Base-by-base conservation (phyloP, 2,113 vertebrate species). In the Dromaius novaehollandiae region DNA sequence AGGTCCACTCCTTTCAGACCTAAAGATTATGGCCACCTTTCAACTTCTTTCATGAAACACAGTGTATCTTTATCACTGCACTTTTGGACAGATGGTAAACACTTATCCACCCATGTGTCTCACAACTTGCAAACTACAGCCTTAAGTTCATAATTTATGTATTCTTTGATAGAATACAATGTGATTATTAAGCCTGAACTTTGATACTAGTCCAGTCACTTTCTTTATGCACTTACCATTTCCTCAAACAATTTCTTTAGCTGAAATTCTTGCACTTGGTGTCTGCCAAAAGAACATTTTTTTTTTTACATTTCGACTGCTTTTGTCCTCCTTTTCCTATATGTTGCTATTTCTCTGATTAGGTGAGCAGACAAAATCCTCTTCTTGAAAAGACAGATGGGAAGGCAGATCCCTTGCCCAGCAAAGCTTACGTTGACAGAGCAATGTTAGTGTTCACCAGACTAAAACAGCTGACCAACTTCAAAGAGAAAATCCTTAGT, bases 111-210 rank as follows among this genome's bases (percentile, higher is more conserved):
- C 40, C 53, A 5, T 24, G 11, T 36, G 40, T 63, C 42, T 82
- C 15, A 11, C 36, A 79, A 36, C 14, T 48, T 51, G 63, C 53
- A 85, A 69, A 38, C 34, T 69, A 53, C 32, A 89, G 51, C 32
- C 48, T 90, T 69, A 40, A 65, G 77, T 89, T 82, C 92, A 95
- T 92, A 50, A 87, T 92, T 93, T 19, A 64, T 30, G 4, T 58
- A 53, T 69, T 79, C 38, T 73, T 93, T 85, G 48, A 91, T 34
- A 80, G 77, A 63, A 69, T 38, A 77, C 22, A 82, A 7, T 63
- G 34, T 64, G 76, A 69, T 89, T 75, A 84, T 64, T 79, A 87
- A 75, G n/a, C 17, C 13, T 71, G 76, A 79, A 88, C 66, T 82
- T 60, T 68, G 82, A 83, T 88, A 91, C n/a, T 42, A 28, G 11